These are phyloP conservation scores for Drosophila bunnanda DNA, from an alignment of 2,888 invertebrate species.

Conservation along the genomic window DNA sequence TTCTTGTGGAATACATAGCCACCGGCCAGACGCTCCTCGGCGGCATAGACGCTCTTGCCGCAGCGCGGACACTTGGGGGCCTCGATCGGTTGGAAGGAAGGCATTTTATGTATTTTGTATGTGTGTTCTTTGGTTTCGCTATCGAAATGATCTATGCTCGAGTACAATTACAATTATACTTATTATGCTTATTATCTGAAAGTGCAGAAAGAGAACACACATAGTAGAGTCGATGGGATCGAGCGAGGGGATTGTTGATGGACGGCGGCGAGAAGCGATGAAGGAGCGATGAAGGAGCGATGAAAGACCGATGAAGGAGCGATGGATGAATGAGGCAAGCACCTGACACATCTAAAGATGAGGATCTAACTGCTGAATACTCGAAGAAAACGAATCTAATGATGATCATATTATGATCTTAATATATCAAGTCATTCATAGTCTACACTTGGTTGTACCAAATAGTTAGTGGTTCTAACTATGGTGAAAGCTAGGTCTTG, in stretches of 20 bases:
- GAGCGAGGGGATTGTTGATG: constrained; percentile 1
- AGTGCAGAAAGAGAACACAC: constrained; percentile 60
- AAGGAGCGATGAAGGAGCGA: too few relatives aligned
- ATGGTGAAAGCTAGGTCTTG: background rate
- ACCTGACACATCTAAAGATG: constrained; percentile 13
- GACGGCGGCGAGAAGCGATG: constrained; percentile 1
- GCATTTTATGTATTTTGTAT: constrained; percentile 55
- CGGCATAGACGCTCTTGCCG: constrained; percentile 73
- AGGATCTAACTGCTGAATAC: background rate
- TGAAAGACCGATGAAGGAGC: constrained; percentile 27
- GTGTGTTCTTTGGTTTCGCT: constrained; percentile 37
- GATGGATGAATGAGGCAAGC: constrained; percentile 27
- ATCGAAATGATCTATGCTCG: constrained; percentile 48
- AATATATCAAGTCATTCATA: background rate
- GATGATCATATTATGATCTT: background rate
- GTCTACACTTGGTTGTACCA: background rate
- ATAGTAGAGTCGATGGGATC: constrained; percentile 40
- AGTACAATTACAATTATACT: constrained; percentile 46
- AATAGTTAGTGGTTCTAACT: too few relatives aligned
- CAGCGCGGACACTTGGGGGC: constrained; percentile 73
- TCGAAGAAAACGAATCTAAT: background rate
- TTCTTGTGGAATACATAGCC: constrained; percentile 77
- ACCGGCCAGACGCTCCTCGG: constrained; percentile 72
- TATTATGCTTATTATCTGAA: constrained; percentile 76
- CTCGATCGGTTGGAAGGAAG: constrained; percentile 71